These are phyloP conservation scores for Myzus persicae DNA, from an alignment of 1,140 invertebrate species.

Conservation along the genomic window DNA sequence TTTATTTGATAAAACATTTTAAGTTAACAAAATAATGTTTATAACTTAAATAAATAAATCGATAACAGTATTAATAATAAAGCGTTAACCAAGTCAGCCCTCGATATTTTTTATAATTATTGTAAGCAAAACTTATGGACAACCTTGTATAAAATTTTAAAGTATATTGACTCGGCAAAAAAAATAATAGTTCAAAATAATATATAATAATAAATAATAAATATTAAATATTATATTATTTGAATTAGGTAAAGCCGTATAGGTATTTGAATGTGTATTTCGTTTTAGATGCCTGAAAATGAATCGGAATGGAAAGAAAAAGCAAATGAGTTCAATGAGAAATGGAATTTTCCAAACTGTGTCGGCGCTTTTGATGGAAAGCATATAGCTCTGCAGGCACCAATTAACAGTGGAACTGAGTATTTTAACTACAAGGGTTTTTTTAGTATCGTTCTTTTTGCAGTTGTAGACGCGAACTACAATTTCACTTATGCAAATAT, in stretches of 20 bases:
- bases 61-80: no score
- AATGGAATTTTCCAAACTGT: neutral
- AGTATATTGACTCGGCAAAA: no score
- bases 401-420: slow-evolving; percentile 63
- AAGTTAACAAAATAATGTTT: no score
- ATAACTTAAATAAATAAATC: no score
- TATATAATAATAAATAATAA: no score
- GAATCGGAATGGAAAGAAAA: neutral
- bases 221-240: neutral
- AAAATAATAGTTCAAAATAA: no score
- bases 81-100: no score
- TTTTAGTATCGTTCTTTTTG: slow-evolving; percentile 65
- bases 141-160: no score
- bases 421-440: slow-evolving; percentile 68
- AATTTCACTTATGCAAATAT: slow-evolving; percentile 65
- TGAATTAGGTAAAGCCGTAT: neutral
- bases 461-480: slow-evolving; percentile 62
- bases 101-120: no score
- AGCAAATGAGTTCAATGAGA: neutral
- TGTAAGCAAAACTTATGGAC: no score
- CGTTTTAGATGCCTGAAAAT: neutral
- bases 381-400: slow-evolving; percentile 64
- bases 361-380: slow-evolving; percentile 60
- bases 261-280: no score
- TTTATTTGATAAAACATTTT: no score